Base-by-base conservation (phyloP, 2,113 vertebrate species). In the Mirounga angustirostris region DNA sequence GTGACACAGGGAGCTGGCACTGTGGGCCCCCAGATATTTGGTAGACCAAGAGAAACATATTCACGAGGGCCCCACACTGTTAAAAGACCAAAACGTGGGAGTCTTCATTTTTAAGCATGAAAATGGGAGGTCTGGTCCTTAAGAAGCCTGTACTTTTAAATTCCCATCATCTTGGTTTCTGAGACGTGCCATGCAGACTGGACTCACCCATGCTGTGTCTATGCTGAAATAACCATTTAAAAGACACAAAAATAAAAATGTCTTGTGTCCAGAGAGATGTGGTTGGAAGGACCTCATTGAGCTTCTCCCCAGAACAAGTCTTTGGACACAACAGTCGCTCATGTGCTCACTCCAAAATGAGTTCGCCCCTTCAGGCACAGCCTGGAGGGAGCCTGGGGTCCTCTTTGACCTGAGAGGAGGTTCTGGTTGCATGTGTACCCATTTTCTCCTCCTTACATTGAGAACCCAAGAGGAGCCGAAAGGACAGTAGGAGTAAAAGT, bases 121-220 rank as follows among this genome's bases (percentile, higher is more conserved):
- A 12, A 91, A 28, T 10, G 24, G 15, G 36, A 10, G 4, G 30
- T 2, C 36, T 36, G 22, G 26, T n/a, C 33, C 61, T 15, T 11
- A 52, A 21, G 67, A 28, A 50, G 13, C 0, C 56, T 7, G 5
- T 15, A 30, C 30, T 24, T 83, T 67, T 69, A 15, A 15, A 19
- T 21, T 3, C 8, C 50, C 30, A 19, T 30, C 26, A 19, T 14
- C 67, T 13, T 63, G 67, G n/a, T 16, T 30, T 14, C 73, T n/a
- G 13, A 61, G 10, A 46, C 22, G 21, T 6, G 6, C 4, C 2
- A 0, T 22, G 46, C 16, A 7, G 73, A 14, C 4, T 5, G 18
- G n/a, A 21, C 50, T 40, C 30, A 3, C 11, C 58, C 30, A 5
- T 36, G 18, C 61, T n/a, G 2, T 9, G 59, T 46, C 52, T 12